Evolutionary conservation across 2,113 vertebrate genomes (phyloP), one percentile per base, ranked within the genome.

Genomic region (Struthidea cinerea): DNA sequence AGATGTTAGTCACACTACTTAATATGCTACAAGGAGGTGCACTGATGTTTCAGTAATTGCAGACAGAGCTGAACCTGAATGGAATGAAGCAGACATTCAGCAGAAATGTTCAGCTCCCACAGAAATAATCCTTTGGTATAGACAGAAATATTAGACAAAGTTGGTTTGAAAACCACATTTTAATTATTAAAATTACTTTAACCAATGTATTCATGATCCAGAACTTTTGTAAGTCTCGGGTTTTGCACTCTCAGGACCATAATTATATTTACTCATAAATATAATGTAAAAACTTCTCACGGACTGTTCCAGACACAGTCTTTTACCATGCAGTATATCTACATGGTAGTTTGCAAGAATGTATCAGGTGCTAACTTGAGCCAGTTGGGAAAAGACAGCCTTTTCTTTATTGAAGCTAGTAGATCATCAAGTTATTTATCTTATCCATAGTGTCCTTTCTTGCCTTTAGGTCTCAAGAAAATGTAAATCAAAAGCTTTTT

Each of bases 401-500:
- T 96, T 96, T 96, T 95, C 93, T 97, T 96, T 94, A 94, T 86
- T 93, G 67, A 88, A 96, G 74, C 75, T 89, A 92, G 74, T 96
- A 97, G 88, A 96, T 97, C 93, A 96, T 97, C 53, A 69, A 76
- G 87, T 91, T 97, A 89, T 97, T 97, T 41, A 90, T 97, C 95
- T 97, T 97, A 93, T 91, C 87, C 92, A 60, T 93, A 91, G 44
- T 96, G 97, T 97, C 95, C 95, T 97, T 96, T 97, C 81, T 94
- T 97, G 96, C 93, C 93, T 98, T 97, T 93, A 96, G 50, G 90
- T 96, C 93, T 96, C 85, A 95, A 93, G 75, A 86, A 96, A 98
- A 96, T 96, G 91, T 98, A 98, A 98, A 98, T 98, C 97, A 97
- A 94, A 97, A 89, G 47, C 56, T 90, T 97, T 97, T 90, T 98